Conservation (phyloP, 2,113 vertebrate species). For the Meleagris gallopavo region DNA sequence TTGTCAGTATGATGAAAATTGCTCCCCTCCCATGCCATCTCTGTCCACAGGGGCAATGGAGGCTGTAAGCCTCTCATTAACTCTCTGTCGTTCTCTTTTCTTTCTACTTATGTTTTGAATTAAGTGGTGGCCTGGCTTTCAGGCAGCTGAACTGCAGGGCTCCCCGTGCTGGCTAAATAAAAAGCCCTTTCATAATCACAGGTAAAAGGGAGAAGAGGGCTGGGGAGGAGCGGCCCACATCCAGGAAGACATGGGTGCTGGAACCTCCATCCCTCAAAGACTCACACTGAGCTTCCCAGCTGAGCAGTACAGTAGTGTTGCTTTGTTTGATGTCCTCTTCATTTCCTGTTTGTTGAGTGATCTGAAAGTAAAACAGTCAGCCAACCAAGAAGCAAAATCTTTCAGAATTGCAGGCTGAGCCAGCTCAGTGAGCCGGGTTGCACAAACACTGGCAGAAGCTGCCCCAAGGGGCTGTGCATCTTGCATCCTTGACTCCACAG, state of each 20-base stretch:
- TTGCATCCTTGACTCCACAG: accelerated
- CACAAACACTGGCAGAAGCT: accelerated
- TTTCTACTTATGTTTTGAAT: neutral
- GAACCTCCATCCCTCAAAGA: neutral
- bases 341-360: slow-evolving; percentile 49
- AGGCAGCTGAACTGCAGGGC: neutral
- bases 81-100: neutral
- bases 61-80: neutral
- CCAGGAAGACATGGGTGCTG: neutral
- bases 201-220: neutral
- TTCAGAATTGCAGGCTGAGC: neutral
- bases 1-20: neutral
- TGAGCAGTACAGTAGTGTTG: neutral
- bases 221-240: neutral
- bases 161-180: neutral
- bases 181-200: neutral
- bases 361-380: slow-evolving; percentile 59
- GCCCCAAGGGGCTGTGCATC: neutral
- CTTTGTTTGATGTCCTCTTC: slow-evolving; percentile 53
- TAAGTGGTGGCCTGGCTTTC: neutral
- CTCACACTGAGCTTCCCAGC: neutral
- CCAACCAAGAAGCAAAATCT: neutral
- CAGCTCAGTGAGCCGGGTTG: slow-evolving; percentile 52
- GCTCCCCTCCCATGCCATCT: neutral
- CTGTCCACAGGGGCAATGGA: neutral